These are phyloP conservation scores for Oikopleura dioica DNA, from an alignment of 23 tunicate genomes.

Conservation along the genomic window DNA sequence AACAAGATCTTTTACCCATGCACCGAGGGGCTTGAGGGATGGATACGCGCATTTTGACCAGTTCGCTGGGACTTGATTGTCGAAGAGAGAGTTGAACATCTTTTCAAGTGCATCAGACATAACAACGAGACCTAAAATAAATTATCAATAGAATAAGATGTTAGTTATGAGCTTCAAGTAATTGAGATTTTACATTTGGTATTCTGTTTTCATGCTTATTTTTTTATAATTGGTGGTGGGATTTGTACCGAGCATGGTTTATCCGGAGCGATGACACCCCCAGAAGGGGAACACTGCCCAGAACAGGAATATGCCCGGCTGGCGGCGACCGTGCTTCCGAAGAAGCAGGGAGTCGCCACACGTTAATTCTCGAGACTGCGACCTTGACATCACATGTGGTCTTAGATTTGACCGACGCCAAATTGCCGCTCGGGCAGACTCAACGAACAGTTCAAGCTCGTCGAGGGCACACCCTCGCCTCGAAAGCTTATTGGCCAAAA, in stretches of 20 bases:
- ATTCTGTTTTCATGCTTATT: neutral
- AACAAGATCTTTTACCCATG: constrained; percentile 67
- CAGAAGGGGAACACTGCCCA: neutral
- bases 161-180: neutral
- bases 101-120: constrained; percentile 91
- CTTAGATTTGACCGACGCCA: no score
- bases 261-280: neutral
- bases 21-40: constrained; percentile 88
- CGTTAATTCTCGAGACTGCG: neutral
- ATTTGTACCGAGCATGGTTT: constrained; percentile 6
- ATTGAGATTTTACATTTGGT: neutral
- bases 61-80: constrained; percentile 60
- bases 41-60: constrained; percentile 96
- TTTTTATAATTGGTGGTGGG: no score
- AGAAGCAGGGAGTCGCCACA: neutral
- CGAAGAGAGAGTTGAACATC: constrained; percentile 83
- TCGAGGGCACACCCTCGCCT: constrained; percentile 13
- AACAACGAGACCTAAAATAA: constrained; percentile 35
- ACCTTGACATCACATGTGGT: neutral
- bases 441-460: no score
- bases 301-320: neutral
- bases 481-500: neutral
- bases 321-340: neutral
- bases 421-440: no score
- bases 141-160: neutral